Evolutionary conservation across 2,113 vertebrate genomes (phyloP), one percentile per base, ranked within the genome.

Genomic region (Indicator indicator): DNA sequence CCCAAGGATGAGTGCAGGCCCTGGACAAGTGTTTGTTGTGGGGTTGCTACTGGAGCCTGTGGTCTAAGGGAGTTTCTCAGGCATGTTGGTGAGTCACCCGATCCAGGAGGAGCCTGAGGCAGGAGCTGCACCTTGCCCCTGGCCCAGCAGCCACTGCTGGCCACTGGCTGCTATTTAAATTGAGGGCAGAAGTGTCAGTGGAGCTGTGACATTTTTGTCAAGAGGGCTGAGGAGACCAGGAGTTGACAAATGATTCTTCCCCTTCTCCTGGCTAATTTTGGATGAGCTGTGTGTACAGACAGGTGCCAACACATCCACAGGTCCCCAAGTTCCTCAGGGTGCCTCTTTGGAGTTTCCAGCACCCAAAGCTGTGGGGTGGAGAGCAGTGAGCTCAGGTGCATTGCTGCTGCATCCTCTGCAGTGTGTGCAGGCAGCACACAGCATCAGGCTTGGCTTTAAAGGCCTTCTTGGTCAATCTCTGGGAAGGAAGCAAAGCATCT

Each of bases 21-120:
- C 88, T 0, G 48, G 80, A 40, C 85, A 44, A 95, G 64, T 98
- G 97, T 98, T 98, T 98, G 97, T 98, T 98, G 97, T 98, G 97
- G 83, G 97, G 97, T 98, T 98, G 97, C 98, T 98, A 98, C 95
- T 84, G 96, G 98, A 97, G 97, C 70, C 94, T 96, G 89, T 95
- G 95, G 88, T 94, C 74, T 90, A 96, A 96, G 90, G 97, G 97
- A 97, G 97, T 96, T 98, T 97, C 97, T 96, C 94, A 95, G 97
- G 96, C 73, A 33, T 95, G 97, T 91, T 97, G 97, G 96, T 94
- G 95, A 93, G 96, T 93, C 94, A 95, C 97, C 97, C 92, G 96
- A 97, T 97, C 87, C 69, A 85, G 86, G 33, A 91, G 87, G 90
- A 96, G 96, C 68, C 94, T 75, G 96, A 96, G 96, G 95, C 91